These are phyloP conservation scores for Tachina fera DNA, from an alignment of 2,888 invertebrate species.

Conservation along the genomic window DNA sequence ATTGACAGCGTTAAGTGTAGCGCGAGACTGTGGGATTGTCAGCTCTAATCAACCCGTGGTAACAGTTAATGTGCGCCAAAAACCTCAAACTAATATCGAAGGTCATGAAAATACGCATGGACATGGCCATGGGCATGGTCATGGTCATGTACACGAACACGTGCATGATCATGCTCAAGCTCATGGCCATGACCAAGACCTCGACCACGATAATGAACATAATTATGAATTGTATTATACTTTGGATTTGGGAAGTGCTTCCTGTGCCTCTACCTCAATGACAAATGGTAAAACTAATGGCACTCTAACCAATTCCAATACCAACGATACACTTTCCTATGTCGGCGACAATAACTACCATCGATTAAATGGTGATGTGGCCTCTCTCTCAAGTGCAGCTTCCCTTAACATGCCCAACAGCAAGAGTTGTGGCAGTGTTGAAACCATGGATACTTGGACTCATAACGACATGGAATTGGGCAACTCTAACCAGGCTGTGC, in stretches of 20 bases:
- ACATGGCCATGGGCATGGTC: conserved; percentile 44
- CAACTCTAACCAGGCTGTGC: conserved; percentile 49
- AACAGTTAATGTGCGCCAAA: conserved; percentile 79
- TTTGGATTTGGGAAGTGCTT: conserved; percentile 77
- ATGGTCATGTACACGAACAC: too few relatives aligned
- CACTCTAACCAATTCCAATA: conserved; percentile 61
- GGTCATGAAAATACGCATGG: conserved; percentile 16
- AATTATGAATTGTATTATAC: conserved; percentile 81
- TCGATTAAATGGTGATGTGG: conserved; percentile 75
- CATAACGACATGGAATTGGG: conserved; percentile 80
- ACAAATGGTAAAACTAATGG: conserved; percentile 74
- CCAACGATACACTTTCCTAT: conserved; percentile 60
- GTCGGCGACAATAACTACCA: conserved; percentile 62
- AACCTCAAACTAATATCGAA: conserved; percentile 10
- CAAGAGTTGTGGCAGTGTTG: conserved; percentile 86
- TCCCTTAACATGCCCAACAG: conserved; percentile 82
- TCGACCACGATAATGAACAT: conserved; percentile 54
- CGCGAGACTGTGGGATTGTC: conserved; percentile 94
- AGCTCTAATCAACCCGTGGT: conserved; percentile 84
- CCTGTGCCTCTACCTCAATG: conserved; percentile 60
- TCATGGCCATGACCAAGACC: conserved; percentile 25
- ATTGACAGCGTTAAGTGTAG: conserved; percentile 96
- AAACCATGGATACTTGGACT: conserved; percentile 86
- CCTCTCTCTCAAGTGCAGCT: conserved; percentile 81
- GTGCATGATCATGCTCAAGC: conserved; percentile 20